phyloP scores from a whole-genome alignment of 2,888 invertebrate genomes.

The Drosophila monieri region DNA sequence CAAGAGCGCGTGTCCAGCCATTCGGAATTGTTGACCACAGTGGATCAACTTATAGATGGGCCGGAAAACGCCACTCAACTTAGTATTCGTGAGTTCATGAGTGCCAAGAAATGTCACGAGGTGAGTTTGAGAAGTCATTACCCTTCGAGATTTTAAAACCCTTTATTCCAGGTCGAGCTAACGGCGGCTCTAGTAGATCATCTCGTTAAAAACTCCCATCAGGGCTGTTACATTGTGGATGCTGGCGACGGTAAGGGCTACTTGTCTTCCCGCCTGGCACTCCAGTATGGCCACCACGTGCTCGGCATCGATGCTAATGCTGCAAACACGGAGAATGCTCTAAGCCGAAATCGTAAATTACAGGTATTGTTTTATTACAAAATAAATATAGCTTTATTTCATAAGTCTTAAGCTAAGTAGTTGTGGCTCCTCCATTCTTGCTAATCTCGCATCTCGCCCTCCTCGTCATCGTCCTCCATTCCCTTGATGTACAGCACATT shows the following conservation, averaged over 20 bases:
- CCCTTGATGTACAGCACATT: slow-evolving; percentile 98
- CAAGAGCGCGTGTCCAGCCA: slow-evolving; percentile 58
- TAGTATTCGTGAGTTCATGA: slow-evolving; percentile 89
- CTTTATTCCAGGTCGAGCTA: slow-evolving; percentile 85
- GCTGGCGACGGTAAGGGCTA: slow-evolving; percentile 96
- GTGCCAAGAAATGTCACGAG: slow-evolving; percentile 92
- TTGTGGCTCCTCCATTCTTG: background rate
- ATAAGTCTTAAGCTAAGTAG: slow-evolving; percentile 37
- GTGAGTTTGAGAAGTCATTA: slow-evolving; percentile 77
- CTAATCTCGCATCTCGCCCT: slow-evolving; percentile 93
- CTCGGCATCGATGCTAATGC: slow-evolving; percentile 92
- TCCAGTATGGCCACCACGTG: slow-evolving; percentile 89
- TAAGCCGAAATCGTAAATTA: slow-evolving; percentile 83
- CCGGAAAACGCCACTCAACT: slow-evolving; percentile 33
- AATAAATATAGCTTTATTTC: slow-evolving; percentile 59
- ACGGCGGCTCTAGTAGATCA: slow-evolving; percentile 87
- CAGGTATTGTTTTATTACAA: slow-evolving; percentile 71
- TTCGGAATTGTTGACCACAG: slow-evolving; percentile 57
- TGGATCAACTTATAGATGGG: slow-evolving; percentile 65
- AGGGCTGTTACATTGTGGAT: slow-evolving; percentile 87
- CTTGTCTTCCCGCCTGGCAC: slow-evolving; percentile 89
- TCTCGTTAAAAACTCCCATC: slow-evolving; percentile 76
- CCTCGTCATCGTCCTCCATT: slow-evolving; percentile 98
- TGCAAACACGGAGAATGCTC: slow-evolving; percentile 88
- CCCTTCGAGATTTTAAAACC: background rate